Conservation (phyloP, 2,113 vertebrate genomes). For the Halichoerus grypus region DNA sequence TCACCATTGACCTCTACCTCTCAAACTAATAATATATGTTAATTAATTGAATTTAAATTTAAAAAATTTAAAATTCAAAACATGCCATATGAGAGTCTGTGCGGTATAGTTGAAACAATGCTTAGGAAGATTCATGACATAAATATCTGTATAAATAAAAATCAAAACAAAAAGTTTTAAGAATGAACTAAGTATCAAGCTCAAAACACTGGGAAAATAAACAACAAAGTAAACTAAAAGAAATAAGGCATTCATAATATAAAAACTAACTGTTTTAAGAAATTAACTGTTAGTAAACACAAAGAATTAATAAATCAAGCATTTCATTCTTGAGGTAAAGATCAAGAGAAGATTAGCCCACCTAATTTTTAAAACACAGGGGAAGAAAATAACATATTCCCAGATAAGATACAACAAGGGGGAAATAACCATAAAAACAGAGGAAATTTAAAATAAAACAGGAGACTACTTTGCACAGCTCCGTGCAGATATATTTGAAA, state of each 20-base stretch:
- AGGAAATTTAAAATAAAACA: constrained; percentile 41
- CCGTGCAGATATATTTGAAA: neutral
- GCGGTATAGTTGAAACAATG: neutral
- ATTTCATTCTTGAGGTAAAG: neutral
- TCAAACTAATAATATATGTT: neutral
- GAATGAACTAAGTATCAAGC: neutral
- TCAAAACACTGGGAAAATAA: neutral
- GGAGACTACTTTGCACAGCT: neutral
- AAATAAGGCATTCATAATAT: neutral
- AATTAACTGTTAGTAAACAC: neutral
- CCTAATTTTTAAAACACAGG: neutral
- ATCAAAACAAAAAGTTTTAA: neutral
- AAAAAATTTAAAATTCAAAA: neutral
- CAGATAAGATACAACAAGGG: neutral
- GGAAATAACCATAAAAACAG: neutral
- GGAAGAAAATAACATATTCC: neutral
- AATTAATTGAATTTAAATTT: neutral
- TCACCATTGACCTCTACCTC: neutral
- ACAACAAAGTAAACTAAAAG: constrained; percentile 18
- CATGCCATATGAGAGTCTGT: neutral
- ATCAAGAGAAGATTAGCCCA: neutral
- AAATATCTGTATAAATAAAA: neutral
- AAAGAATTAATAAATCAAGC: constrained; percentile 12
- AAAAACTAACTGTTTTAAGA: too few relatives aligned
- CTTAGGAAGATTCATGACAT: neutral